Base-by-base conservation (phyloP, 2,113 vertebrate species). In the Trichechus manatus region DNA sequence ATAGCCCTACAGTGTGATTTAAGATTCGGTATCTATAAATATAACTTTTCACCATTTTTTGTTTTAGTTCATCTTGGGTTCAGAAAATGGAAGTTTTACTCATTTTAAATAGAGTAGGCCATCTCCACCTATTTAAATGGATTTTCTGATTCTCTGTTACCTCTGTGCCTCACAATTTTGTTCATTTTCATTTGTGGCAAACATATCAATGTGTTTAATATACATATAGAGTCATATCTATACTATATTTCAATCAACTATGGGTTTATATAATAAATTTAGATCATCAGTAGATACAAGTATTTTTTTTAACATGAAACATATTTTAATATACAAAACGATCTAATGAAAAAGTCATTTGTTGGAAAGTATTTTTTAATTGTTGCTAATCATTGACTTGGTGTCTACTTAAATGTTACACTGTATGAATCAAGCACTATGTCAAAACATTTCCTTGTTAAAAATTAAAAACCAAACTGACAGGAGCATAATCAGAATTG, bases 271-370 rank as follows among this genome's bases (percentile, higher is more conserved):
- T 78, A 89, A 96, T 91, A 97, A 96, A 93, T 91, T 93, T 90
- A 97, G 78, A 66, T 98, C 80, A 77, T 97, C 74, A 31, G 53
- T 92, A 59, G 97, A 42, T 96, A 96, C 90, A 94, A 96, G 95
- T 86, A 97, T 86, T 84, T 97, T 97, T 98, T 97, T 98, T 98
- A 98, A 97, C 74, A 95, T 97, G 97, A 91, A 98, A 81, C 92
- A 47, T 98, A 98, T 98, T 98, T 98, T 98, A 98, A 95, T 98
- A 98, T 95, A 96, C 96, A 98, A 97, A 93, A 77, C 96, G 92
- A 88, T 85, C 6, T 97, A 98, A 90, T 86, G 94, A 94, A 77
- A 72, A 97, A 97, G 92, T 94, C 97, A 70, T 95, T 85, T 94
- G 94, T 39, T 97, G 82, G 97, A 13, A 97, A 97, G n/a, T 98